phyloP scores from a whole-genome alignment of 2,113 vertebrate genomes.

The Chinchilla lanigera region DNA sequence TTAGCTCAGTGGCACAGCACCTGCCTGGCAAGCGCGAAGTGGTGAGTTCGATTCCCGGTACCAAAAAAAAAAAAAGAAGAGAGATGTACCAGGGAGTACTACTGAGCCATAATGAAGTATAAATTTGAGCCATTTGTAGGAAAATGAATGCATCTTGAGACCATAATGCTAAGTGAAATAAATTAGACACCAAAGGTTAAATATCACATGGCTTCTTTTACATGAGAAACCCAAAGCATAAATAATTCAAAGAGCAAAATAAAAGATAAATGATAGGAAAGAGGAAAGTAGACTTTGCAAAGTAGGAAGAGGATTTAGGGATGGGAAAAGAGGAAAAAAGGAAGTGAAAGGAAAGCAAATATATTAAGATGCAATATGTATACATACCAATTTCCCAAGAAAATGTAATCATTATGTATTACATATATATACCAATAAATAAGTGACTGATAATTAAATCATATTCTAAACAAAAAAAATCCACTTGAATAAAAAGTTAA shows the following conservation, averaged over 20 bases:
- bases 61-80: too few species aligned
- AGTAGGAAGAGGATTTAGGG: background rate
- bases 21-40: too few species aligned
- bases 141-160: background rate
- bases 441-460: background rate
- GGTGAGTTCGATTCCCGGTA: too few species aligned
- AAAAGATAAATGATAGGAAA: background rate
- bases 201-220: background rate
- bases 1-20: too few species aligned
- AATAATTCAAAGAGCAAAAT: background rate
- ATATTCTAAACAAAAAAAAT: background rate
- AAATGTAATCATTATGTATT: background rate
- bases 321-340: background rate
- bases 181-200: background rate
- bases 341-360: background rate
- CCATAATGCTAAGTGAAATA: background rate
- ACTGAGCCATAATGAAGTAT: background rate
- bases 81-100: background rate
- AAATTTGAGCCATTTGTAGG: too few species aligned
- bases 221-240: background rate
- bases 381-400: background rate
- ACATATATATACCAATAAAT: background rate
- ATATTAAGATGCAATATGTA: background rate
- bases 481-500: background rate
- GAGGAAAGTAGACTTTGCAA: background rate